Conservation (phyloP, 2,797 vertebrate genomes). For the Lutjanus argentimaculatus region DNA sequence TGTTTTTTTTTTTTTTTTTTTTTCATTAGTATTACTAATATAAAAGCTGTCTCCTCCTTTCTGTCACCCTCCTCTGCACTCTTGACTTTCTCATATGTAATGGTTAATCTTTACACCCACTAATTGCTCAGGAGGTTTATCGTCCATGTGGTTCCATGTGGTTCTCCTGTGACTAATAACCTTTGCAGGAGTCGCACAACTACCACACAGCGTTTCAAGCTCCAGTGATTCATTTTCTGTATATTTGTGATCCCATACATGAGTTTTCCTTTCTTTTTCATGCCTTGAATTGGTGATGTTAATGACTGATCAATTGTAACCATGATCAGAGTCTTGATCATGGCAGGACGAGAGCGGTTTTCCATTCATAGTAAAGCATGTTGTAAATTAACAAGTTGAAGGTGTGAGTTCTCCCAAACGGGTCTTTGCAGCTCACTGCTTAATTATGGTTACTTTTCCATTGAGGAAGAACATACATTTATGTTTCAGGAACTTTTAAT, state of each 20-base stretch:
- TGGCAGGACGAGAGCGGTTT: neutral
- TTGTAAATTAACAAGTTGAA: neutral
- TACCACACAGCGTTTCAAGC: neutral
- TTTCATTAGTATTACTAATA: neutral
- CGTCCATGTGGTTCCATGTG: neutral
- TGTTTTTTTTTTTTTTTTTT: accelerated
- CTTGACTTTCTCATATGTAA: neutral
- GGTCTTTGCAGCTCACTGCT: neutral
- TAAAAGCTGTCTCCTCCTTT: neutral
- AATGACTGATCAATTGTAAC: constrained; percentile 6
- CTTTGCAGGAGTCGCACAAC: constrained; percentile 15
- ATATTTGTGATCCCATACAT: constrained; percentile 7
- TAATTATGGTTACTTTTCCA: neutral
- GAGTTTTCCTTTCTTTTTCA: constrained; percentile 21
- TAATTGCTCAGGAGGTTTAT: constrained; percentile 21
- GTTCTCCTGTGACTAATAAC: constrained; percentile 18
- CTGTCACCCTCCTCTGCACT: neutral
- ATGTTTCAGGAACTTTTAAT: constrained; percentile 1
- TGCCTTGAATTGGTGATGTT: neutral
- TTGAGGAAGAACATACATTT: neutral
- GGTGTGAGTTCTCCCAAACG: neutral
- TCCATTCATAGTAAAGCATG: constrained; percentile 6
- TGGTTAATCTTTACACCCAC: constrained; percentile 13
- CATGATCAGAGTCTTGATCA: neutral
- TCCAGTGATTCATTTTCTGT: constrained; percentile 6